These are phyloP conservation scores for Rousettus madagascariensis DNA, from an alignment of 2,797 vertebrate genomes.

Conservation along the genomic window DNA sequence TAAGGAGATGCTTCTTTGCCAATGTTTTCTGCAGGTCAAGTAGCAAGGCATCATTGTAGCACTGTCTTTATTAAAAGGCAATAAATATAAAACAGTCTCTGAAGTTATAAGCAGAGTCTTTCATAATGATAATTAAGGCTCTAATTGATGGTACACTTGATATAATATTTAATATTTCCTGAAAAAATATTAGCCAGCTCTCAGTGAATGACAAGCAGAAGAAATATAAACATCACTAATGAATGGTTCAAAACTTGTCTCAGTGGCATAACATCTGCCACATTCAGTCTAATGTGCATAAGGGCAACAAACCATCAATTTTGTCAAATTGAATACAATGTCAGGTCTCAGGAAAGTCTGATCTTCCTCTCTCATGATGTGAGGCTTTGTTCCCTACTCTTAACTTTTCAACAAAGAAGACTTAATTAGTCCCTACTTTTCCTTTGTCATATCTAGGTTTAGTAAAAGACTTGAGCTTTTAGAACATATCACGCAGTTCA, in stretches of 20 bases:
- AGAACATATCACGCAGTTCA: neutral
- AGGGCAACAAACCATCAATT: neutral
- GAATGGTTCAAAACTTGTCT: neutral
- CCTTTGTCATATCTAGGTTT: neutral
- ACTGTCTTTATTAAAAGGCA: neutral
- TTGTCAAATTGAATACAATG: neutral
- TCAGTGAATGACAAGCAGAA: neutral
- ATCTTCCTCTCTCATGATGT: neutral
- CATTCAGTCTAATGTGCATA: neutral
- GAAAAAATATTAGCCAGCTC: neutral
- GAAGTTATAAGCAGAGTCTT: neutral
- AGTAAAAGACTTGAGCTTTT: neutral
- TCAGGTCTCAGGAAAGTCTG: neutral
- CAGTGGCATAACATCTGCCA: neutral
- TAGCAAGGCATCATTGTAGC: neutral
- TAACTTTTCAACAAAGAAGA: neutral
- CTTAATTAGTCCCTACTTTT: neutral
- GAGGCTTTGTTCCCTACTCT: rapidly evolving
- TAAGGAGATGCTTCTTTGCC: neutral
- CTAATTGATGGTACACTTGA: neutral
- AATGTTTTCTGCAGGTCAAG: neutral
- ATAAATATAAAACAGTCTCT: neutral
- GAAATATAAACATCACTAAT: neutral
- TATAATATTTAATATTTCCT: neutral
- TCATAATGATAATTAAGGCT: neutral